A percentile compares a stretch with the other conserved stretches of the same genome.
Conservation (phyloP, 2,797 vertebrate species). For the Coreius guichenoti region DNA sequence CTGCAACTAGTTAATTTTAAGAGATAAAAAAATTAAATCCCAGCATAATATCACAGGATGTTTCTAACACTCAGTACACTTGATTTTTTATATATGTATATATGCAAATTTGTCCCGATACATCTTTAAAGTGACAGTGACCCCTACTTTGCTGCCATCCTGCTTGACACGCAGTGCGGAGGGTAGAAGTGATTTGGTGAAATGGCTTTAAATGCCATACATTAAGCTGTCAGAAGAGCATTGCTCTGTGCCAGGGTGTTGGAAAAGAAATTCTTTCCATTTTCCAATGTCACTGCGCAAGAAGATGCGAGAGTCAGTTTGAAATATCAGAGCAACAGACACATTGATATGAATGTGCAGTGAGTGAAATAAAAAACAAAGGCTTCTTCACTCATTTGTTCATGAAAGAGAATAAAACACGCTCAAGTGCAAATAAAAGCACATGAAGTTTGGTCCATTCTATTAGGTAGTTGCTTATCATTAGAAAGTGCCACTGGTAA, state of each 20-base stretch:
- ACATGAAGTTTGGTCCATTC: constrained; percentile 40
- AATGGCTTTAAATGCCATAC: constrained; percentile 51
- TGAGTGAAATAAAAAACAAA: constrained; percentile 21
- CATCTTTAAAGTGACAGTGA: constrained; percentile 27
- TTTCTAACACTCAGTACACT: constrained; percentile 5
- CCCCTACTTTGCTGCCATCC: constrained; percentile 37
- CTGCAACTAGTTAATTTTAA: constrained; percentile 6
- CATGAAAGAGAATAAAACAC: neutral
- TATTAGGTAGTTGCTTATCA: constrained; percentile 47
- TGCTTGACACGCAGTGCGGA: neutral
- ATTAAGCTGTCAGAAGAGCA: constrained; percentile 57
- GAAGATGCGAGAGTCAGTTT: constrained; percentile 20
- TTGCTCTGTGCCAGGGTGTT: neutral
- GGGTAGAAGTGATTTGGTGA: constrained; percentile 15
- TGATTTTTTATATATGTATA: neutral
- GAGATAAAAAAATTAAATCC: constrained; percentile 7
- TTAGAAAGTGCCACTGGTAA: constrained; percentile 48
- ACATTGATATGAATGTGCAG: constrained; percentile 8
- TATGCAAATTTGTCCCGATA: constrained; percentile 9
- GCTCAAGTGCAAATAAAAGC: neutral
- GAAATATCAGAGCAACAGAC: constrained; percentile 35
- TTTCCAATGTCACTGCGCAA: constrained; percentile 29
- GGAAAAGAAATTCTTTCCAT: constrained; percentile 39
- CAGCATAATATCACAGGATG: neutral
- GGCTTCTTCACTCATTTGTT: neutral